Percentiles rank a stretch among this genome's conserved stretches.
These are phyloP conservation scores for Denticeps clupeoides DNA, from an alignment of 2,797 vertebrate species.

Conservation along the genomic window DNA sequence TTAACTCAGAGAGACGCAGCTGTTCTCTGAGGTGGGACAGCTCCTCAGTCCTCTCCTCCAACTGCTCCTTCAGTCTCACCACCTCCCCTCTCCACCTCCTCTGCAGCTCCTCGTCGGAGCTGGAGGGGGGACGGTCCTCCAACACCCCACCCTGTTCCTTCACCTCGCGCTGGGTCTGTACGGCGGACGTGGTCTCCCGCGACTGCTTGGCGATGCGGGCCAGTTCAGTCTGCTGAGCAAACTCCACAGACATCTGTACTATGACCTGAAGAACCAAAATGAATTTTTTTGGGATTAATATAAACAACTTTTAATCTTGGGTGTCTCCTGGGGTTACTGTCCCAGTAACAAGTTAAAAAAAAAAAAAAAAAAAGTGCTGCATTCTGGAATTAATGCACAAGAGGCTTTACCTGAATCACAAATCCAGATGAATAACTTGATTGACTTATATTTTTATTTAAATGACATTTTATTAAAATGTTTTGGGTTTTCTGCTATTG, in stretches of 20 bases:
- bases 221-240: conserved; percentile 79
- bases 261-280: no score
- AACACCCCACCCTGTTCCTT: conserved; percentile 21
- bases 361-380: no score
- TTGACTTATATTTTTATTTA: background rate
- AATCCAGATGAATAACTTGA: background rate
- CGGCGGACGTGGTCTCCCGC: conserved; percentile 39
- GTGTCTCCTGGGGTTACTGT: no score
- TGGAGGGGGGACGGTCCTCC: conserved; percentile 18
- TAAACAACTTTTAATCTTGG: no score
- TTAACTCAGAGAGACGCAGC: conserved; percentile 26
- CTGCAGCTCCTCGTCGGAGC: conserved; percentile 23
- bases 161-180: conserved; percentile 38
- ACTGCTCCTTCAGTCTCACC: conserved; percentile 33
- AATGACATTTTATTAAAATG: no score
- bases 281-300: no score
- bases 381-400: no score
- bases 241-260: conserved; percentile 89
- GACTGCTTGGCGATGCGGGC: conserved; percentile 55
- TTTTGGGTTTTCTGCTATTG: background rate
- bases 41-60: conserved; percentile 37
- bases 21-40: conserved; percentile 40
- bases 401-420: no score
- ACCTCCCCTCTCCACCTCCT: conserved; percentile 11
- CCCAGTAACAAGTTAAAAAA: no score